phyloP scores from a whole-genome alignment of 2,113 vertebrate genomes.

The Zosterops borbonicus region DNA sequence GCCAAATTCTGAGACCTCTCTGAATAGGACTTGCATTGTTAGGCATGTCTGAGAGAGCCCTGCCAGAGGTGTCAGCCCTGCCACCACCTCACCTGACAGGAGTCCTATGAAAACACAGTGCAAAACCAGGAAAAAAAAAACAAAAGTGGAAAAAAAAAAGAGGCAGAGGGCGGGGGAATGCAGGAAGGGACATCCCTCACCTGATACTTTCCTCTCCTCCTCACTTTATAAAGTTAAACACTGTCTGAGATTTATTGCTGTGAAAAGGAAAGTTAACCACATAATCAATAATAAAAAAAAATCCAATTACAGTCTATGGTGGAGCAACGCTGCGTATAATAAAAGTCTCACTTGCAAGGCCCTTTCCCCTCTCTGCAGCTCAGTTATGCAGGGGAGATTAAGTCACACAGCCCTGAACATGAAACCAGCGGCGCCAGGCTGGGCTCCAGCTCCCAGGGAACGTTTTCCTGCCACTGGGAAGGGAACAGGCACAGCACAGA shows the following conservation, averaged over 20 bases:
- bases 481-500: background rate
- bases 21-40: background rate
- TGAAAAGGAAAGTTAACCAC: conserved; percentile 65
- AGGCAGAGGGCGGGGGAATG: background rate
- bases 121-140: background rate
- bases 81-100: background rate
- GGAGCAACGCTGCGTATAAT: conserved; percentile 31
- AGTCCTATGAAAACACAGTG: background rate
- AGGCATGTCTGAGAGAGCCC: background rate
- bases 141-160: no score
- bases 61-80: background rate
- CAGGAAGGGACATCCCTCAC: conserved; percentile 5
- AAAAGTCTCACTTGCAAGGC: conserved; percentile 46
- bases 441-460: background rate
- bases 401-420: background rate
- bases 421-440: background rate
- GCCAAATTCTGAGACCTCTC: conserved; percentile 54
- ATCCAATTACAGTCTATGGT: conserved; percentile 43
- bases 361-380: background rate
- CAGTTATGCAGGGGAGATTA: background rate
- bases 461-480: background rate
- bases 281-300: conserved; percentile 67
- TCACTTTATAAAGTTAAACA: conserved; percentile 53
- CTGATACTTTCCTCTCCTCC: conserved; percentile 49
- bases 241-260: conserved; percentile 61